phyloP scores from a whole-genome alignment of 2,113 vertebrate species.

The Vicugna pacos region DNA sequence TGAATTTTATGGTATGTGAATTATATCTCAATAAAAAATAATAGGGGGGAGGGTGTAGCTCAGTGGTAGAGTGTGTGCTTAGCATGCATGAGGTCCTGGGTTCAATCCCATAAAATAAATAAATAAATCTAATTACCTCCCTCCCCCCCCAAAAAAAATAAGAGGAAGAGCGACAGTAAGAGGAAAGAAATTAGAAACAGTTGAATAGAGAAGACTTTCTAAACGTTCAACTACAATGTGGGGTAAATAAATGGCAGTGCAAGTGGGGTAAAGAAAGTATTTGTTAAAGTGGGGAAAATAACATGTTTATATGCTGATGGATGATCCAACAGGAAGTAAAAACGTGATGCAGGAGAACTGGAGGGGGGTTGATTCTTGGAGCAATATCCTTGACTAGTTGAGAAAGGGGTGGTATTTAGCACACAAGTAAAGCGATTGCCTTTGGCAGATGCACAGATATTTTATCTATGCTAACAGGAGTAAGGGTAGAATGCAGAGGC shows the following conservation, averaged over 20 bases:
- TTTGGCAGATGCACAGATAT: not conserved
- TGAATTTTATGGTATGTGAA: not conserved
- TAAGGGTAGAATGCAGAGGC: not conserved
- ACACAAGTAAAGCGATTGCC: not conserved
- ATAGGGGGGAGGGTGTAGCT: no score
- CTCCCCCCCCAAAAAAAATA: no score
- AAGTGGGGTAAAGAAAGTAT: slow-evolving; percentile 14
- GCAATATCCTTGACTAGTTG: not conserved
- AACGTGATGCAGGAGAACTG: not conserved
- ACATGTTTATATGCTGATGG: not conserved
- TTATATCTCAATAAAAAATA: slow-evolving; percentile 32
- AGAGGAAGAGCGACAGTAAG: not conserved
- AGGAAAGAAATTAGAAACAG: slow-evolving; percentile 1
- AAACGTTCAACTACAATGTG: slow-evolving; percentile 7
- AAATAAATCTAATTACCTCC: no score
- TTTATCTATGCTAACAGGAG: not conserved
- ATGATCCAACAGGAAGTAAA: not conserved
- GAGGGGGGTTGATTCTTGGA: not conserved
- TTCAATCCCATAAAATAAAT: no score
- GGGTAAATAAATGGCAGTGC: slow-evolving; percentile 19
- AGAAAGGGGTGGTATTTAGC: not conserved
- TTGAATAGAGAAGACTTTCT: slow-evolving; percentile 3
- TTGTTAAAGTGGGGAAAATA: slow-evolving; percentile 18
- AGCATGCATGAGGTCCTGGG: no score
- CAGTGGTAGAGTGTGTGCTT: no score